Conservation (phyloP, 2,888 invertebrate genomes). For the Cancer borealis region DNA sequence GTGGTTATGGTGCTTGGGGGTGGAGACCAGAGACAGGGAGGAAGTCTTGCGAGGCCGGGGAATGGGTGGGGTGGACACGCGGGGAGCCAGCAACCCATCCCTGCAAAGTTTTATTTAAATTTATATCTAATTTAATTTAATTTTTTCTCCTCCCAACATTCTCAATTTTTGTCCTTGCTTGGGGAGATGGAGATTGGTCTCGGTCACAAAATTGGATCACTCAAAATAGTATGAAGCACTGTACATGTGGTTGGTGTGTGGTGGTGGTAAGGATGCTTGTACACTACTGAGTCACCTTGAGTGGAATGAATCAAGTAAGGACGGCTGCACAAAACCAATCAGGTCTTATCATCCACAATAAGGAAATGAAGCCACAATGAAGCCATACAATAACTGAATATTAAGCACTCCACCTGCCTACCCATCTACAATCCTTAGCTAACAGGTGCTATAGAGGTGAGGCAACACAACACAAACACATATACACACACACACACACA, state of each 20-base stretch:
- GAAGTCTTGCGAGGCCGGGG: slow-evolving; percentile 70
- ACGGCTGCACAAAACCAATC: not conserved
- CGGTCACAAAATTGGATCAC: too few relatives aligned
- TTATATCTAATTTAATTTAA: too few relatives aligned
- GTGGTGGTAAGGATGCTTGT: not conserved
- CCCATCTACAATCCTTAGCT: not conserved
- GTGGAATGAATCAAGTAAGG: not conserved
- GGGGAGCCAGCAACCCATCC: slow-evolving; percentile 71
- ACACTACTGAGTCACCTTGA: not conserved
- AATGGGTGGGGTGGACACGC: slow-evolving; percentile 72
- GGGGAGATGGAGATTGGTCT: not conserved
- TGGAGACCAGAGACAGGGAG: slow-evolving; percentile 67
- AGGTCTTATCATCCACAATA: not conserved
- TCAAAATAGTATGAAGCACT: not conserved
- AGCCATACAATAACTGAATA: not conserved
- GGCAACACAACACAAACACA: not conserved
- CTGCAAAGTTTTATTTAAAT: slow-evolving; percentile 20
- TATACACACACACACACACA: too few relatives aligned
- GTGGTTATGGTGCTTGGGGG: slow-evolving; percentile 63
- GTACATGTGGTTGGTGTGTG: slow-evolving; percentile 4
- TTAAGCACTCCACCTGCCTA: slow-evolving; percentile 3
- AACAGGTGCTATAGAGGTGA: not conserved
- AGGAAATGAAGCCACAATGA: slow-evolving; percentile 36
- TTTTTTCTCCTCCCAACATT: too few relatives aligned
- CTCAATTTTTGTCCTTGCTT: too few relatives aligned